phyloP scores from a whole-genome alignment of 2,797 vertebrate genomes.

The Macropodus opercularis region DNA sequence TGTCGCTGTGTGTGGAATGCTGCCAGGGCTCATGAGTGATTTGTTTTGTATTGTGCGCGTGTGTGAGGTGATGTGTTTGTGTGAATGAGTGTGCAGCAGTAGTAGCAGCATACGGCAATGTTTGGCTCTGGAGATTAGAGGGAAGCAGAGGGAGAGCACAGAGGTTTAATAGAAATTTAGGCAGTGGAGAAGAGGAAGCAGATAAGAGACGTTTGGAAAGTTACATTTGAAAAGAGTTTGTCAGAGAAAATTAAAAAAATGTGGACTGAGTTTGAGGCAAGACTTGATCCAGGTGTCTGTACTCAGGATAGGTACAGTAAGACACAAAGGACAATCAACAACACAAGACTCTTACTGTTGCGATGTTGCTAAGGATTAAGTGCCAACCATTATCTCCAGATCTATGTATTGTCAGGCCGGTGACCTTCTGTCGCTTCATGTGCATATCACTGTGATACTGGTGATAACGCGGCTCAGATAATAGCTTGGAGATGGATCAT shows the following conservation, averaged over 20 bases:
- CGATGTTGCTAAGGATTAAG: constrained; percentile 3
- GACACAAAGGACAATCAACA: background rate
- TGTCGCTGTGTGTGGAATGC: constrained; percentile 47
- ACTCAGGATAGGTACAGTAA: background rate
- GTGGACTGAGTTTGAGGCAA: background rate
- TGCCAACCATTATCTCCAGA: constrained; percentile 16
- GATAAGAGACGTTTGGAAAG: constrained; percentile 57
- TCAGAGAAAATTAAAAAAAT: constrained; percentile 14
- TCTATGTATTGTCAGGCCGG: constrained; percentile 10
- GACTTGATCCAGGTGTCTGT: background rate
- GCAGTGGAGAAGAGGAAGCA: constrained; percentile 40
- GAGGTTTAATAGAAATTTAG: constrained; percentile 71
- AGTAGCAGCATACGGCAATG: constrained; percentile 40
- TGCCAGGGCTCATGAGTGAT: constrained; percentile 29
- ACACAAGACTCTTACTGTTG: too few relatives aligned
- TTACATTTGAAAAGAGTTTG: constrained; percentile 49
- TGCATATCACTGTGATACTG: constrained; percentile 13
- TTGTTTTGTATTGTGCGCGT: constrained; percentile 21
- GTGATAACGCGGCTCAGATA: constrained; percentile 48
- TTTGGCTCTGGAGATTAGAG: constrained; percentile 63
- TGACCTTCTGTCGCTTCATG: constrained; percentile 3
- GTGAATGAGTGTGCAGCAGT: constrained; percentile 50
- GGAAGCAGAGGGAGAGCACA: constrained; percentile 55
- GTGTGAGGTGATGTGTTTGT: constrained; percentile 23
- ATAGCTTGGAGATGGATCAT: too few relatives aligned